Percentiles rank a stretch among this genome's conserved stretches.
These are phyloP conservation scores for Limnephilus rhombicus DNA, from an alignment of 2,888 invertebrate genomes.

Conservation along the genomic window DNA sequence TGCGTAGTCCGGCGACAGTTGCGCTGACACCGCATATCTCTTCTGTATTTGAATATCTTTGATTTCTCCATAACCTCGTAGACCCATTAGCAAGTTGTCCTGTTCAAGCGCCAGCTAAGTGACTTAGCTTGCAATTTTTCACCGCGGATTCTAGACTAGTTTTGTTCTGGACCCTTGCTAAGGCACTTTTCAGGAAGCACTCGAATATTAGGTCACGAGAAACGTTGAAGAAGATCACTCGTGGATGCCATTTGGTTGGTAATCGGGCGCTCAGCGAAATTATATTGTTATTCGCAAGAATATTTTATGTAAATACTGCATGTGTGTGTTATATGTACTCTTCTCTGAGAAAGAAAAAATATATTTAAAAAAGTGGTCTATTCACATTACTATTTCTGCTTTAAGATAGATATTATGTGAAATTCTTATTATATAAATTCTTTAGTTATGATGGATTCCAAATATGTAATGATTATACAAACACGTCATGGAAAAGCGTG, in stretches of 20 bases:
- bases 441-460: too few species aligned
- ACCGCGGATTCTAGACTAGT: not conserved
- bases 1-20: too few species aligned
- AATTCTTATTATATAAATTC: too few species aligned
- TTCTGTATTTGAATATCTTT: too few species aligned
- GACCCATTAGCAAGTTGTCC: not conserved
- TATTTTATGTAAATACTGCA: not conserved
- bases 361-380: too few species aligned
- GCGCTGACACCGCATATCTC: too few species aligned
- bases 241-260: not conserved
- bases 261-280: too few species aligned
- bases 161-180: not conserved
- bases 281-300: not conserved
- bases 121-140: not conserved
- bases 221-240: not conserved
- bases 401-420: too few species aligned
- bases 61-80: not conserved
- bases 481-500: not conserved
- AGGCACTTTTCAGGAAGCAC: not conserved
- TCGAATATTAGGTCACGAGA: not conserved
- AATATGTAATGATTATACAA: not conserved
- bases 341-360: not conserved
- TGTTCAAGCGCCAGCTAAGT: not conserved
- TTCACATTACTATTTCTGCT: too few species aligned
- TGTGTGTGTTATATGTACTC: not conserved